Percentiles rank a stretch among this genome's conserved stretches.
phyloP scores from a whole-genome alignment of 2,113 vertebrate species.

The Myiopsitta monachus region DNA sequence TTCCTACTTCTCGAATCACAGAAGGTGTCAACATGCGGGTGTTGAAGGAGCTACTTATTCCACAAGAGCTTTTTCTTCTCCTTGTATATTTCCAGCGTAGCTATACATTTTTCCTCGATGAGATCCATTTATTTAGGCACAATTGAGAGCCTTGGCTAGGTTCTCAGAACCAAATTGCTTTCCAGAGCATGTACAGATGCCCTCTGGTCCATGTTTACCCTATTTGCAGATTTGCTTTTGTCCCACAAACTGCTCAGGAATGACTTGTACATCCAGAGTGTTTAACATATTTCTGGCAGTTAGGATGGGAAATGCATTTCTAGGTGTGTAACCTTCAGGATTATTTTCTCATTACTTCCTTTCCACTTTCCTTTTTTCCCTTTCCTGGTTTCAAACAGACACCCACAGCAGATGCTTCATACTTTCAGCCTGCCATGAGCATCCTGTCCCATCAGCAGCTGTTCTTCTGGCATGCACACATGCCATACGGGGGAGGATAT shows the following conservation, averaged over 20 bases:
- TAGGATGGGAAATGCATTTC: not conserved
- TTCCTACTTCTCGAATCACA: not conserved
- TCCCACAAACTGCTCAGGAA: not conserved
- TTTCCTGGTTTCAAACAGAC: not conserved
- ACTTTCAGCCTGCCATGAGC: not conserved
- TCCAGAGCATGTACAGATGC: not conserved
- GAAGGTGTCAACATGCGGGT: not conserved
- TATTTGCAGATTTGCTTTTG: not conserved
- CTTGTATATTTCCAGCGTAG: not conserved
- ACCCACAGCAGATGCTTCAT: not conserved
- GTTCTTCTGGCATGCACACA: not conserved
- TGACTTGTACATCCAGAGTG: not conserved
- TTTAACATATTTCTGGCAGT: not conserved
- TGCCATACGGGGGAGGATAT: not conserved
- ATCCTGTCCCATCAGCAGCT: not conserved
- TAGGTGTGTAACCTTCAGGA: not conserved
- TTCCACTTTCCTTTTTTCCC: not conserved
- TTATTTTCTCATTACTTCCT: not conserved
- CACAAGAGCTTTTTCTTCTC: not conserved
- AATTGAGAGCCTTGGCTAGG: not conserved
- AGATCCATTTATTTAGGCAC: not conserved
- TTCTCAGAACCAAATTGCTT: not conserved
- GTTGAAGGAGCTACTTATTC: not conserved
- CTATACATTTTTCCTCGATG: not conserved
- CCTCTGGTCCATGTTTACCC: fast-evolving